Conservation (phyloP, 2,797 vertebrate species). For the Cossypha heuglini region DNA sequence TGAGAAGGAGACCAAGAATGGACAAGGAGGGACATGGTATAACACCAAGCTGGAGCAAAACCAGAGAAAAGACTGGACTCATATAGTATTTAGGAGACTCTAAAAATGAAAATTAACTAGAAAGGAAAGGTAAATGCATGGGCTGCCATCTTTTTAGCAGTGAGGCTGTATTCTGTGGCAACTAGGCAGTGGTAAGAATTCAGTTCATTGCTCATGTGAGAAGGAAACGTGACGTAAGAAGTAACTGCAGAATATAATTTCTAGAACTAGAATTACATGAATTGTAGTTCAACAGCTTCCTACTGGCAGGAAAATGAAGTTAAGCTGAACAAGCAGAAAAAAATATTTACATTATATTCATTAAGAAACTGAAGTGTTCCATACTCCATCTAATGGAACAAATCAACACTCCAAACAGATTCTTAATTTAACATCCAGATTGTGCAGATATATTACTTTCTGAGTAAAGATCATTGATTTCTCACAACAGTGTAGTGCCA, state of each 20-base stretch:
- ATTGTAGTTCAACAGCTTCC: not conserved
- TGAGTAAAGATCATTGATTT: not conserved
- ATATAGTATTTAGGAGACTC: not conserved
- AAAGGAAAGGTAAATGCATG: not conserved
- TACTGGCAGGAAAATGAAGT: not conserved
- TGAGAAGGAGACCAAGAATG: not conserved
- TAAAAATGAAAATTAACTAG: not conserved
- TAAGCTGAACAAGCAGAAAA: not conserved
- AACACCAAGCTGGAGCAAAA: not conserved
- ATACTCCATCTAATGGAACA: not conserved
- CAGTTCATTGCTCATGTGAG: not conserved
- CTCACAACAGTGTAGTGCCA: not conserved
- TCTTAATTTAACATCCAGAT: slow-evolving; percentile 6
- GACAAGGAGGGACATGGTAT: not conserved
- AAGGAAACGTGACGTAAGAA: not conserved
- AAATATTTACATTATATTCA: not conserved
- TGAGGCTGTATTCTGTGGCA: not conserved
- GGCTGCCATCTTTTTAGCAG: not conserved
- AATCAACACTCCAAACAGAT: not conserved
- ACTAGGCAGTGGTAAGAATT: not conserved
- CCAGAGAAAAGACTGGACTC: not conserved
- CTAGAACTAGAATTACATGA: not conserved
- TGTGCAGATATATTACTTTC: not conserved
- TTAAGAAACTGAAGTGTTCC: not conserved
- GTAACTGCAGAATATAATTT: not conserved